A percentile compares a stretch with the other conserved stretches of the same genome.
phyloP scores from a whole-genome alignment of 2,888 invertebrate genomes.

The Mechanitis messenoides region DNA sequence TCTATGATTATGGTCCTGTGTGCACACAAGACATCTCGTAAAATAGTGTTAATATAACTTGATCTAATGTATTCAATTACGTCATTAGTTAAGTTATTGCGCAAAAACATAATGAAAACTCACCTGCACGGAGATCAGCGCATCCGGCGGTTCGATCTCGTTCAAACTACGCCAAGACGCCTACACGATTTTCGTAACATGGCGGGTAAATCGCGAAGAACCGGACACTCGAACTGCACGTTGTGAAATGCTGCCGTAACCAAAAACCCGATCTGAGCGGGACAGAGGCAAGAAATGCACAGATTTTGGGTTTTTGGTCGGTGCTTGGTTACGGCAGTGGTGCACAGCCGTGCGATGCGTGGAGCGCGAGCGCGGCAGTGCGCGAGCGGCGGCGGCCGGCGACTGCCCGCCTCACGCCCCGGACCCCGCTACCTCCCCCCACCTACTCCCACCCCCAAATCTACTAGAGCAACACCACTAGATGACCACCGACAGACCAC shows the following conservation, averaged over 20 bases:
- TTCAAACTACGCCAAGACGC: slow-evolving; percentile 28
- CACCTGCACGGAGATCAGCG: slow-evolving; percentile 38
- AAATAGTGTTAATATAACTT: slow-evolving; percentile 1
- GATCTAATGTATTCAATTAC: slow-evolving; percentile 11
- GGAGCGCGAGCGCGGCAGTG: slow-evolving; percentile 46
- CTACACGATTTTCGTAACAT: slow-evolving; percentile 48
- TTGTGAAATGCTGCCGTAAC: slow-evolving; percentile 27
- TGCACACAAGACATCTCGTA: background rate
- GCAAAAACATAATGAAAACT: slow-evolving; percentile 36
- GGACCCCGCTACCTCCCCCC: slow-evolving; percentile 45
- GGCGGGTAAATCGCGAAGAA: slow-evolving; percentile 34
- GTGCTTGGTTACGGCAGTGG: slow-evolving; percentile 28
- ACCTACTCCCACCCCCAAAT: slow-evolving; percentile 52
- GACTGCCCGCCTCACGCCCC: slow-evolving; percentile 59
- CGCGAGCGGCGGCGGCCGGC: slow-evolving; percentile 52
- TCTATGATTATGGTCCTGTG: no score
- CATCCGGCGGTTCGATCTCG: slow-evolving; percentile 33
- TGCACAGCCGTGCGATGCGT: slow-evolving; percentile 55
- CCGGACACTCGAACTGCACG: slow-evolving; percentile 37
- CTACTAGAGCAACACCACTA: slow-evolving; percentile 51
- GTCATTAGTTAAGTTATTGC: slow-evolving; percentile 10
- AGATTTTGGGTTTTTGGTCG: slow-evolving; percentile 15
- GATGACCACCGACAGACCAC: slow-evolving; percentile 33
- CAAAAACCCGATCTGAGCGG: slow-evolving; percentile 22
- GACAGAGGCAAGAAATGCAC: slow-evolving; percentile 27